These are phyloP conservation scores for Schizaphis graminum DNA, from an alignment of 2,888 invertebrate genomes.

Conservation along the genomic window DNA sequence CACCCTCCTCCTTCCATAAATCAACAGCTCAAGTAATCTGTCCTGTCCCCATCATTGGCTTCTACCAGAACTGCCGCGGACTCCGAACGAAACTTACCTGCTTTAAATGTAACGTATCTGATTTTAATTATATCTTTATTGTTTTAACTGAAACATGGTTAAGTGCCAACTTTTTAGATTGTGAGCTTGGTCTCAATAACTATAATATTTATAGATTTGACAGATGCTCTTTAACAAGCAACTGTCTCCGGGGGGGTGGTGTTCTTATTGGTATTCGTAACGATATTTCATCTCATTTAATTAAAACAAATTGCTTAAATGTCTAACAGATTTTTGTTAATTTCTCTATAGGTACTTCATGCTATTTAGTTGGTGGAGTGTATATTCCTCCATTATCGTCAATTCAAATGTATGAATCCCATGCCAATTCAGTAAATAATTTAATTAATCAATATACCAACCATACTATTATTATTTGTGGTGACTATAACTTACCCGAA, in stretches of 20 bases:
- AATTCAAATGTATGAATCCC: no score
- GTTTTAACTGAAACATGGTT: constrained; percentile 7
- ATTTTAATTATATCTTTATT: background rate
- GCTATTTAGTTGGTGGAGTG: no score
- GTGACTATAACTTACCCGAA: no score
- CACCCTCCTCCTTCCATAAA: background rate
- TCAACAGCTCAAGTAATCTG: background rate
- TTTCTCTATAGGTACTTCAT: no score
- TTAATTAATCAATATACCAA: no score
- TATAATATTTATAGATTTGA: constrained; percentile 14
- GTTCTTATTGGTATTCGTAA: constrained; percentile 26
- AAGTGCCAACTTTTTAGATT: background rate
- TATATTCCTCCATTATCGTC: no score
- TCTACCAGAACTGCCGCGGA: constrained; percentile 13
- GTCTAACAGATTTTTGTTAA: constrained; percentile 22
- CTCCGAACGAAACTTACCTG: background rate
- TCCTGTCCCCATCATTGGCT: background rate
- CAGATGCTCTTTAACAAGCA: background rate
- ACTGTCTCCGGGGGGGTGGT: constrained; percentile 9
- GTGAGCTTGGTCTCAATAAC: background rate
- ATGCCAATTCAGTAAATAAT: no score
- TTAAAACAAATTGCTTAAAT: background rate
- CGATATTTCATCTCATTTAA: background rate
- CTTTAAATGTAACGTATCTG: constrained; percentile 35
- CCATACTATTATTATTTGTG: no score